Evolutionary conservation across 2,797 vertebrate species (phyloP), one percentile per base, ranked within the genome.

Genomic region (Micrastur ruficollis): DNA sequence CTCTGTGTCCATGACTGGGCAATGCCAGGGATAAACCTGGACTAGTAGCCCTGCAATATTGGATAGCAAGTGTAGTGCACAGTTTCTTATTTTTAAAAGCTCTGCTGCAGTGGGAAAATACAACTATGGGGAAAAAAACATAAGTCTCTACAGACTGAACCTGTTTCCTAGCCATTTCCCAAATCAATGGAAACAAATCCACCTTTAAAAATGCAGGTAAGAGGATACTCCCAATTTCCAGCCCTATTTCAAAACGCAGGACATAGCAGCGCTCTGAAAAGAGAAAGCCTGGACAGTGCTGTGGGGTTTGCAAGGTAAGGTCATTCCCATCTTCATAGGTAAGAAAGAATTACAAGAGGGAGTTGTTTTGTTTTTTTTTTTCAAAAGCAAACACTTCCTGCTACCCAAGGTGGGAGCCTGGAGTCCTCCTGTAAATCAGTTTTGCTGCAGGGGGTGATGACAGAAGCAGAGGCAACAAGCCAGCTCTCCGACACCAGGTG

Each of bases 1-100:
- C 20, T 11, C 4, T n/a, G 67, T 5, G 1, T 7, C 46, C 4
- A 0, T 4, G 5, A 15, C 15, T 1, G 10, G 17, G 38, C 0
- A 3, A 29, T 26, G 19, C 25, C 38, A 23, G 47, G 38, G 31
- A 31, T 13, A 23, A 31, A 19, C 0, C 4, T 3, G 18, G 29
- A 49, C 42, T 42, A 16, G 34, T 10, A 40, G 29, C 61, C 42
- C 29, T 20, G 5, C 11, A 8, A 34, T 11, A 32, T 21, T 1
- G 8, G 62, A 67, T 1, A 20, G 52, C 17, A 31, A 58, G 19
- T 1, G 16, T 14, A 47, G 25, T 9, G 29, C 11, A 4, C 11
- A 4, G 27, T 68, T 68, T 42, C 38, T 52, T 52, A 36, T 27
- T 47, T 63, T 22, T 36, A 26, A 44, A 27, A 70, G 32, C 23